Conservation (phyloP, 2,113 vertebrate species). For the Heloderma charlesbogerti region DNA sequence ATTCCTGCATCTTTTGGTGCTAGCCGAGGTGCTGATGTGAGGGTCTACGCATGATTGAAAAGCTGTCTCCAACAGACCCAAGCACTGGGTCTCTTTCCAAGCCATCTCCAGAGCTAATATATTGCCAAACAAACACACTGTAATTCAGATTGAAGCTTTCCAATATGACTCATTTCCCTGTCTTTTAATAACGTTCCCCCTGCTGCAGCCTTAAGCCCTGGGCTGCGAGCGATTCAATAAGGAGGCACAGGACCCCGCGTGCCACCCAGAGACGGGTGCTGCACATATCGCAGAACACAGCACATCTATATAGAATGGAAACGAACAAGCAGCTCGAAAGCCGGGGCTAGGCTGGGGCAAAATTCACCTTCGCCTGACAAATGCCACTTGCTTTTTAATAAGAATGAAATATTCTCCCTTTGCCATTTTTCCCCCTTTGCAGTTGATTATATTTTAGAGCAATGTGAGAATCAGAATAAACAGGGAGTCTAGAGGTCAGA, state of each 20-base stretch:
- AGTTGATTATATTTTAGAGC: slow-evolving; percentile 33
- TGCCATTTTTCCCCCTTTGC: not conserved
- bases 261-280: slow-evolving; percentile 1
- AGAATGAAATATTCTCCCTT: slow-evolving; percentile 35
- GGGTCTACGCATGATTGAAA: slow-evolving; percentile 25
- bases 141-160: slow-evolving; percentile 72
- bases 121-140: slow-evolving; percentile 72
- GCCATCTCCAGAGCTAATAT: slow-evolving; percentile 72
- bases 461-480: slow-evolving; percentile 17
- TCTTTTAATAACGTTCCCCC: slow-evolving; percentile 75
- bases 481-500: slow-evolving; percentile 25
- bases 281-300: not conserved
- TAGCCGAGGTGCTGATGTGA: not conserved
- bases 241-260: slow-evolving; percentile 50
- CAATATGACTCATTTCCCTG: slow-evolving; percentile 76
- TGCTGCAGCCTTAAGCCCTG: slow-evolving; percentile 71
- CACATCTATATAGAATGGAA: slow-evolving; percentile 19
- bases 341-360: not conserved
- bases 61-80: slow-evolving; percentile 17
- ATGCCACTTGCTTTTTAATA: slow-evolving; percentile 38
- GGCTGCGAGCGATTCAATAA: slow-evolving; percentile 73
- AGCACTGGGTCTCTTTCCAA: slow-evolving; percentile 57
- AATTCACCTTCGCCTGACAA: slow-evolving; percentile 13
- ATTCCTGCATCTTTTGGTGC: not conserved
- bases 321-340: not conserved